These are phyloP conservation scores for Pampus argenteus DNA, from an alignment of 2,797 vertebrate species.

Conservation along the genomic window DNA sequence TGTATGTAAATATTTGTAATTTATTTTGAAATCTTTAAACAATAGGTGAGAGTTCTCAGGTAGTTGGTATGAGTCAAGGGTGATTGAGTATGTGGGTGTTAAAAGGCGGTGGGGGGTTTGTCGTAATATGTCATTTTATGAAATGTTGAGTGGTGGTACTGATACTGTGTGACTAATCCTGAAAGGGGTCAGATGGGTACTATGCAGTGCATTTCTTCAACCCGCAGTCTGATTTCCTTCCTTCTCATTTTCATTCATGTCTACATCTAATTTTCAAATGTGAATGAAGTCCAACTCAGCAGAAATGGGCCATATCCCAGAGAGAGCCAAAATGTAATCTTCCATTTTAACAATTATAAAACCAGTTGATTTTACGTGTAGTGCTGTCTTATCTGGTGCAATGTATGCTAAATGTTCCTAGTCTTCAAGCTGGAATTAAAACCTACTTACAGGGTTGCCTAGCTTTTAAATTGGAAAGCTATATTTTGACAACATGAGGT, in stretches of 20 bases:
- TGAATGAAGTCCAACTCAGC: slow-evolving; percentile 33
- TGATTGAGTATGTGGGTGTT: slow-evolving; percentile 33
- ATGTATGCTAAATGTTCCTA: neutral
- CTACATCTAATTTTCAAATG: slow-evolving; percentile 15
- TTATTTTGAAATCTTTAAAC: slow-evolving; percentile 37
- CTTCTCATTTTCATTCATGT: slow-evolving; percentile 53
- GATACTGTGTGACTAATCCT: slow-evolving; percentile 53
- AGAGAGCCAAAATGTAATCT: neutral
- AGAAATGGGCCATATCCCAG: neutral
- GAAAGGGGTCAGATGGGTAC: slow-evolving; percentile 54
- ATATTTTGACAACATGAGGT: neutral
- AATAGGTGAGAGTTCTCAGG: slow-evolving; percentile 38
- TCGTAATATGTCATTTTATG: neutral
- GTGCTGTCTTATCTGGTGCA: neutral
- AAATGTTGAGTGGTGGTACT: slow-evolving; percentile 14
- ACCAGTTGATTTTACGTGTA: neutral
- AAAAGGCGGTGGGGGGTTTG: slow-evolving; percentile 4
- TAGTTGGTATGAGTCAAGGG: slow-evolving; percentile 39
- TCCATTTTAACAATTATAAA: neutral
- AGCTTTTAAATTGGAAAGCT: neutral
- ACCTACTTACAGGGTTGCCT: neutral
- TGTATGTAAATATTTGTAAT: no score
- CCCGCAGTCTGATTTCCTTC: slow-evolving; percentile 40
- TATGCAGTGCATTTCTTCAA: slow-evolving; percentile 15
- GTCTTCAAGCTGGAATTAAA: neutral